phyloP scores from a whole-genome alignment of 2,113 vertebrate species.

The Sinocyclocheilus rhinocerous region DNA sequence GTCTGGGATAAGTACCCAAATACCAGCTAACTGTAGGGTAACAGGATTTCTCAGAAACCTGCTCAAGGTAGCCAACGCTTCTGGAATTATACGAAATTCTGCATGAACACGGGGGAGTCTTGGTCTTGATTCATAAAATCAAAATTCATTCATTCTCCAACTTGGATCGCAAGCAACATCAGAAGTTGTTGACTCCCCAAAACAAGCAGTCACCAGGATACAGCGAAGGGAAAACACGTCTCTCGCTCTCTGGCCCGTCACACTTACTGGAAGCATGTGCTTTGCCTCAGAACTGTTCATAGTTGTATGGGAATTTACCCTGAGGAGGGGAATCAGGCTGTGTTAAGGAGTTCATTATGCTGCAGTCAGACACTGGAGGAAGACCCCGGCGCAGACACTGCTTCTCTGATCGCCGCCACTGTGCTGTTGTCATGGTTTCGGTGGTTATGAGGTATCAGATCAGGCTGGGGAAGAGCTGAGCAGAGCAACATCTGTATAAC shows the following conservation, averaged over 20 bases:
- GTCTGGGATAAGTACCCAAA: not conserved
- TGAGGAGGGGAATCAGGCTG: constrained; percentile 37
- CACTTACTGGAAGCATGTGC: constrained; percentile 52
- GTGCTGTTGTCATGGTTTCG: constrained; percentile 75
- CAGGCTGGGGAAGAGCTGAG: constrained; percentile 3
- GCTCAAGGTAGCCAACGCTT: not conserved
- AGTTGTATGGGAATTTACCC: constrained; percentile 47
- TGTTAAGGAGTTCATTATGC: constrained; percentile 40
- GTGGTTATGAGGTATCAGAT: constrained; percentile 65
- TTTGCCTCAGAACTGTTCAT: constrained; percentile 35
- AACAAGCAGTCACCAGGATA: constrained; percentile 58
- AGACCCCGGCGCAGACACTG: not conserved
- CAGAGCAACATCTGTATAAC: not conserved
- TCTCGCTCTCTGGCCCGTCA: constrained; percentile 9
- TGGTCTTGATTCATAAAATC: constrained; percentile 49
- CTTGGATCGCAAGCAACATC: constrained; percentile 27
- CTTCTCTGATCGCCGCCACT: constrained; percentile 61
- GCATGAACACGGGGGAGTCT: not conserved
- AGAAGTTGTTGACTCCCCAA: constrained; percentile 56
- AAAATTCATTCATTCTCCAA: constrained; percentile 50
- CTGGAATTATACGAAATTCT: constrained; percentile 28
- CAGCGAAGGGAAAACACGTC: constrained; percentile 44
- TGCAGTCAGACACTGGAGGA: not conserved
- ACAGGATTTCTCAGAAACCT: constrained; percentile 35
- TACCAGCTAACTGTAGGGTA: not conserved